phyloP scores from a whole-genome alignment of 2,113 vertebrate genomes.

The Epinephelus moara region DNA sequence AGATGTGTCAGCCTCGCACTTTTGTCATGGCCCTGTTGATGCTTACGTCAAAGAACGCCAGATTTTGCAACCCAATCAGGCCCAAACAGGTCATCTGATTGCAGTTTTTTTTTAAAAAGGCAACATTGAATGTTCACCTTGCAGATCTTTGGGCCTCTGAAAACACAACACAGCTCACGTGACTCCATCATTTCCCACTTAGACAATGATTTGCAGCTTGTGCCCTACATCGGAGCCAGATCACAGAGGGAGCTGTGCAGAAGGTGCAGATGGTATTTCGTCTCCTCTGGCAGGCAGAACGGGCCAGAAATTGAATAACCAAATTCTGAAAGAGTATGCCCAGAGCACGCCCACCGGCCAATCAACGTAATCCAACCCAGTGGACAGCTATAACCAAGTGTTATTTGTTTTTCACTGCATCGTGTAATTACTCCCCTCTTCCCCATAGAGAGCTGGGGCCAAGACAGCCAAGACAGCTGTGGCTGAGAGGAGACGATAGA shows the following conservation, averaged over 20 bases:
- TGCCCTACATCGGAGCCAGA: constrained; percentile 41
- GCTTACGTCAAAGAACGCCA: background rate
- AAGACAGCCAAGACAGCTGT: constrained; percentile 46
- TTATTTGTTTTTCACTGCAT: constrained; percentile 67
- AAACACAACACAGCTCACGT: constrained; percentile 47
- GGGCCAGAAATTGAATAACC: constrained; percentile 63
- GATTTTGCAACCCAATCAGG: constrained; percentile 4
- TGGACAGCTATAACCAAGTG: constrained; percentile 47
- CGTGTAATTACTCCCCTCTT: constrained; percentile 53
- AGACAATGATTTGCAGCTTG: constrained; percentile 57
- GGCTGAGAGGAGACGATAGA: background rate
- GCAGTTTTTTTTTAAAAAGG: background rate
- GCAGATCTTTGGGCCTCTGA: constrained; percentile 40
- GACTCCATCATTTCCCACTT: constrained; percentile 36
- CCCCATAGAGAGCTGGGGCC: constrained; percentile 21
- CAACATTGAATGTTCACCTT: background rate
- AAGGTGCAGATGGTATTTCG: constrained; percentile 71
- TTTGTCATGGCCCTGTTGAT: background rate
- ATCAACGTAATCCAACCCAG: constrained; percentile 55
- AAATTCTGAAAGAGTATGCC: constrained; percentile 48
- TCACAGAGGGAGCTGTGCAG: constrained; percentile 45
- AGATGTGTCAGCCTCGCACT: background rate
- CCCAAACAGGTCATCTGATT: background rate
- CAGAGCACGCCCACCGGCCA: constrained; percentile 21
- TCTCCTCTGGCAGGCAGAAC: constrained; percentile 49